A percentile compares a stretch with the other conserved stretches of the same genome.
Conservation (phyloP, 2,797 vertebrate species). For the Schizopygopsis pylzovi region DNA sequence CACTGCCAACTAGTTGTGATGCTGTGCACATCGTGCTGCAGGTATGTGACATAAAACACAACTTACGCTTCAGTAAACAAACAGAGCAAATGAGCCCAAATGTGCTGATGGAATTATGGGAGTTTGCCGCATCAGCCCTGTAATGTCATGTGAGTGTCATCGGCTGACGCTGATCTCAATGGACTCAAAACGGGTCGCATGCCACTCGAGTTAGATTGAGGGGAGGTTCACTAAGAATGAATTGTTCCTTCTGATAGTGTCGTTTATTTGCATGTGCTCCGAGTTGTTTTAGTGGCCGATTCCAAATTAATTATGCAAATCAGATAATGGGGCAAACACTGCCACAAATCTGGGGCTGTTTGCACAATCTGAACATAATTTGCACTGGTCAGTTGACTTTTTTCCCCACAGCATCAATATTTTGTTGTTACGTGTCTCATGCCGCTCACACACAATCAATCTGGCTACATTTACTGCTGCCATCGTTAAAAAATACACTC, state of each 20-base stretch:
- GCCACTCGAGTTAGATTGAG: not conserved
- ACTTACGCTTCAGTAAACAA: constrained; percentile 39
- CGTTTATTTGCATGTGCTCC: constrained; percentile 17
- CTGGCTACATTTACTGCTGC: not conserved
- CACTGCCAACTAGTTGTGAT: constrained; percentile 20
- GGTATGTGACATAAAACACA: constrained; percentile 26
- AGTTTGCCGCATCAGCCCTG: constrained; percentile 12
- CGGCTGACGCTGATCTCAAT: not conserved
- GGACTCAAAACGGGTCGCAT: not conserved
- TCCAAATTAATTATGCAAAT: constrained; percentile 22
- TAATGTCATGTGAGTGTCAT: constrained; percentile 13
- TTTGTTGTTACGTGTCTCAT: constrained; percentile 22
- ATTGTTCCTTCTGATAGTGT: not conserved
- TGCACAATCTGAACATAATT: not conserved
- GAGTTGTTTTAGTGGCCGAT: not conserved
- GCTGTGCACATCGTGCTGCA: constrained; percentile 25
- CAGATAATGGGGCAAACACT: constrained; percentile 19
- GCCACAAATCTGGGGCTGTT: not conserved
- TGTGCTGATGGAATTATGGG: constrained; percentile 20
- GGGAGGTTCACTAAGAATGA: not conserved
- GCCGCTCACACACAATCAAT: constrained; percentile 9
- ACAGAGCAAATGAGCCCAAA: constrained; percentile 26
- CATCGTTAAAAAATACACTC: not conserved
- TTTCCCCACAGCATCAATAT: not conserved
- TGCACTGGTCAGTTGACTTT: not conserved